Evolutionary conservation across 2,888 invertebrate species (phyloP).

Genomic region (Pomacea canaliculata): DNA sequence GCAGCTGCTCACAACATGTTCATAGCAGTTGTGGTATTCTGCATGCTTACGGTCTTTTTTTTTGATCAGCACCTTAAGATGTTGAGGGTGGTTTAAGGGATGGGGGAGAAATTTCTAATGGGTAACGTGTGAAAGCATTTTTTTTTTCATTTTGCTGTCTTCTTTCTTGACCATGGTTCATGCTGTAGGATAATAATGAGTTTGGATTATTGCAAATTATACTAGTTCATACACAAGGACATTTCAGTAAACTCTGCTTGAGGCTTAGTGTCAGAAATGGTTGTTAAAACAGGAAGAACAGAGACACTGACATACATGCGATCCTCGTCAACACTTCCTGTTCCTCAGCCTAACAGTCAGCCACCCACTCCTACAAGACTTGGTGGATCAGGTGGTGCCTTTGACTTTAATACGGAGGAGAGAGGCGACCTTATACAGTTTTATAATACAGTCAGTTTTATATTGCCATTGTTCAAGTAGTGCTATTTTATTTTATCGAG

Average conservation of each 20-base stretch:
- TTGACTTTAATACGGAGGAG: conserved; percentile 69
- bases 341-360: conserved; percentile 70
- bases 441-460: conserved; percentile 78
- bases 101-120: too few relatives aligned
- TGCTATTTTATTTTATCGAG: background rate
- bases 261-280: background rate
- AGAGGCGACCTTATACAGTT: conserved; percentile 93
- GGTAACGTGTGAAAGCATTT: too few relatives aligned
- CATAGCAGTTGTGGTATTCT: too few relatives aligned
- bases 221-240: background rate
- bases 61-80: too few relatives aligned
- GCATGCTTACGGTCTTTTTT: too few relatives aligned
- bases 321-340: conserved; percentile 72
- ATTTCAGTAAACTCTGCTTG: background rate
- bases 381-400: conserved; percentile 73
- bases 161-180: too few relatives aligned
- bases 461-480: background rate
- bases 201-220: too few relatives aligned
- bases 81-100: too few relatives aligned
- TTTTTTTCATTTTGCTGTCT: too few relatives aligned
- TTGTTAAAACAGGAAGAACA: conserved; percentile 39
- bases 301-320: conserved; percentile 64
- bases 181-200: too few relatives aligned
- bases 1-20: too few relatives aligned
- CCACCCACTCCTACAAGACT: conserved; percentile 76